Evolutionary conservation across 1,140 invertebrate species (phyloP), one percentile per base, ranked within the genome.

Genomic region (Homalodisca vitripennis): DNA sequence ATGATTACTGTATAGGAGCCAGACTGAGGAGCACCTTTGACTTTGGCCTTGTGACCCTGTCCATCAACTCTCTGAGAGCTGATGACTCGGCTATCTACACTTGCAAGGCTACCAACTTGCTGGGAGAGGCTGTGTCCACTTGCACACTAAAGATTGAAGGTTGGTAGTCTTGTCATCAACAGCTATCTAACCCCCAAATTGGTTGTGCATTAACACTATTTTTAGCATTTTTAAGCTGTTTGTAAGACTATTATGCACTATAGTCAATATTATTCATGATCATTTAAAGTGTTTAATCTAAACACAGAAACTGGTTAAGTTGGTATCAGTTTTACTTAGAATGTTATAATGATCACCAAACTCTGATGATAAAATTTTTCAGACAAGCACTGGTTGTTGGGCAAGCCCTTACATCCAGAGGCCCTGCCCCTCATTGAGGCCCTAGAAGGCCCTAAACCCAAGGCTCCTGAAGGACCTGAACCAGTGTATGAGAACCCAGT

Each of bases 71-170:
- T 24, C 76, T 95, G 31, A 85, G 95, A 73, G 82, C 87, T 30
- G 93, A 96, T 77, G 95, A 98, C 82, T 92, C 92, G 12, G 95
- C 94, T 31, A 94, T 97, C 77, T 98, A 98, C 75, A 95, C 93
- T 1, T 97, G 95, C 80, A 93, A 94, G 82, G 94, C 95, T 3
- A 92, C 88, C 3, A 97, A 97, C 79, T 81, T 92, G 66, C 83
- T 92, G 62, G 95, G 95, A 24, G 93, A 97, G 83, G 94, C 94
- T 65, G 91, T 95, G 27, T 95, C 94, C 2, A 97, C 94, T 0
- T 90, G 92, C 73, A 92, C 90, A 0, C 84, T 98, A 41, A 96
- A 96, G 81, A 91, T 97, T 75, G 89, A 92, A 82, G 83, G 81
- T 81, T 76, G 77, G 68, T 22, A 24, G 20, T 41, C 34, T n/a